Evolutionary conservation across 2,797 vertebrate species (phyloP).

Genomic region (Trachurus trachurus): DNA sequence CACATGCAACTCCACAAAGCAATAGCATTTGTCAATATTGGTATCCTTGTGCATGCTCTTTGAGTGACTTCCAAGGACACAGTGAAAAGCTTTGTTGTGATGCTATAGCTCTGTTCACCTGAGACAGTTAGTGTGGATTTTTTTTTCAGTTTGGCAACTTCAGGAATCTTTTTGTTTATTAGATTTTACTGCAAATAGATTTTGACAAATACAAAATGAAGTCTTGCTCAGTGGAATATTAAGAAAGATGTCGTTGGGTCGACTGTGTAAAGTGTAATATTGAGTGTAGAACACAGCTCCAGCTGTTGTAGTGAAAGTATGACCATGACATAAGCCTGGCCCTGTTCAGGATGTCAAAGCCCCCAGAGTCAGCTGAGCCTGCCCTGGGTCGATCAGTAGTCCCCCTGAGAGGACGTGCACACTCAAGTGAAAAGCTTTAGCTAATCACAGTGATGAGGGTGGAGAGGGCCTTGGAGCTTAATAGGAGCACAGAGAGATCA

Average conservation of each 20-base stretch:
- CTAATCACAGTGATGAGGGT: constrained; percentile 74
- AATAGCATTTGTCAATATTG: constrained; percentile 4
- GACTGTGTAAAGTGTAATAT: constrained; percentile 17
- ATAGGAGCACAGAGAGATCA: constrained; percentile 60
- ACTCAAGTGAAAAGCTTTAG: constrained; percentile 67
- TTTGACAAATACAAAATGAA: constrained; percentile 4
- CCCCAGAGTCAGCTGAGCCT: constrained; percentile 42
- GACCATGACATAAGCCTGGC: constrained; percentile 21
- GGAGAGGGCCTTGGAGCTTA: constrained; percentile 50
- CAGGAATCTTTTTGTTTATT: constrained; percentile 12
- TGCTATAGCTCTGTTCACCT: constrained; percentile 2
- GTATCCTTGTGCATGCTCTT: not conserved
- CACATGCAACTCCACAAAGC: constrained; percentile 20
- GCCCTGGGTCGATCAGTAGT: constrained; percentile 51
- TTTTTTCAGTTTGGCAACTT: too few species aligned
- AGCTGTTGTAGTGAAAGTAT: constrained; percentile 47
- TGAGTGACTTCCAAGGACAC: not conserved
- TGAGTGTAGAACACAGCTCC: constrained; percentile 3
- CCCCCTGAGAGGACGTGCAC: constrained; percentile 55
- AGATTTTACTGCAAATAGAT: constrained; percentile 3
- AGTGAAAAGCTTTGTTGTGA: not conserved
- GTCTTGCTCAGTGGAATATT: constrained; percentile 6
- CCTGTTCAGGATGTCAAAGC: constrained; percentile 48
- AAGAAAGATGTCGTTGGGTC: constrained; percentile 19
- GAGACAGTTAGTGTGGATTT: constrained; percentile 10